Evolutionary conservation across 2,888 invertebrate genomes (phyloP).

Genomic region (Drosophila cognata): DNA sequence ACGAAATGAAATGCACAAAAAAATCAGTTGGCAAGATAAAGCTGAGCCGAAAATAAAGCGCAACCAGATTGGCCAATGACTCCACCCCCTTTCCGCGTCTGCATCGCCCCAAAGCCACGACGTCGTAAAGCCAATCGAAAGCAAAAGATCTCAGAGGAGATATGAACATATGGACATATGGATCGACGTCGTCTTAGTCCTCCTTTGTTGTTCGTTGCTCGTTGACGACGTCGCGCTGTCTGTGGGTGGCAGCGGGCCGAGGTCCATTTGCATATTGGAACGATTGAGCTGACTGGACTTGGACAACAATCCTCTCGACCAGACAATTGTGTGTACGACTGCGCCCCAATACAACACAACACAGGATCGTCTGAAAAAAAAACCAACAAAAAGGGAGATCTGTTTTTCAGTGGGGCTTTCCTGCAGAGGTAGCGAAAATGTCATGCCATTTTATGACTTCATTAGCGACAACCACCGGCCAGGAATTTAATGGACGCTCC

Average conservation of each 20-base stretch:
- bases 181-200: constrained; percentile 43
- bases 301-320: constrained; percentile 32
- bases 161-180: constrained; percentile 65
- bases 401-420: constrained; percentile 49
- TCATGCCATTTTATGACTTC: constrained; percentile 85
- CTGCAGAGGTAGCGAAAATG: constrained; percentile 70
- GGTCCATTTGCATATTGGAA: constrained; percentile 74
- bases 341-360: constrained; percentile 41
- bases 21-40: constrained; percentile 70
- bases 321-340: constrained; percentile 68
- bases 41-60: constrained; percentile 62
- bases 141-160: constrained; percentile 68
- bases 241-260: constrained; percentile 77
- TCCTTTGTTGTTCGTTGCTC: constrained; percentile 20
- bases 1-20: constrained; percentile 48
- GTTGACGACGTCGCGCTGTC: constrained; percentile 48
- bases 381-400: constrained; percentile 63
- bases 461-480: constrained; percentile 76
- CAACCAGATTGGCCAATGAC: constrained; percentile 47
- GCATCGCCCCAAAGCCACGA: constrained; percentile 43
- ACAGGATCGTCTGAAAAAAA: constrained; percentile 55
- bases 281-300: constrained; percentile 62
- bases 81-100: constrained; percentile 19
- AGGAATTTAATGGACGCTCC: constrained; percentile 69
- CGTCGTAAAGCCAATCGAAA: constrained; percentile 70